Base-by-base conservation (phyloP, 2,797 vertebrate species). In the Anisognathus igniventris region DNA sequence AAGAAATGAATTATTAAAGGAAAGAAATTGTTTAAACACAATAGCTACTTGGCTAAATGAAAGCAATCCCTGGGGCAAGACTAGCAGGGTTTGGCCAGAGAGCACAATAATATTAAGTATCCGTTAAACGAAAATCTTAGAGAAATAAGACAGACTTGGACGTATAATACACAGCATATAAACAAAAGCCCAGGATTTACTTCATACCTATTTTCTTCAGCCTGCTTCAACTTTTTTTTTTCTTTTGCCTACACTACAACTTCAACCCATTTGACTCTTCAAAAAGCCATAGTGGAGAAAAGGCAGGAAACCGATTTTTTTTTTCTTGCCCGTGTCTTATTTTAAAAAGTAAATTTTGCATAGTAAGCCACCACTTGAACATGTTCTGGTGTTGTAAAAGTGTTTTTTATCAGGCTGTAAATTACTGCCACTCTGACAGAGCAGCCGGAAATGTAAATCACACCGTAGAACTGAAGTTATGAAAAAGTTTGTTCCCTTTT, bases 391-490 rank as follows among this genome's bases (percentile, higher is more conserved):
- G 73, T 80, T 75, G 66, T 95, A 88, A 95, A 97, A 85, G 88
- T 87, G 94, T 93, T 97, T 96, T 96, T 97, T 96, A 97, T 95
- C 97, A 89, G 96, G 16, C 66, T 96, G 91, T 97, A 97, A 97
- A 97, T 97, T 89, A 96, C 66, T 74, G 92, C 89, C 93, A 86
- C 70, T 92, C 94, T 94, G 95, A 97, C 97, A 97, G 96, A 86
- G 91, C 77, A 92, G 75, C 85, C 70, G 96, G 97, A 97, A 97
- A 97, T 96, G 96, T 97, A 97, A 97, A 97, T 97, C 96, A 97
- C 96, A 94, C 95, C 18, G 9, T 80, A 21, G 95, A 78, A 73
- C 37, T 62, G 12, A 45, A 92, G 77, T 93, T 97, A 95, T 82
- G 84, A 93, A 95, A 93, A 90, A 94, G 54, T 75, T 91, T 61